Evolutionary conservation across 1,140 invertebrate genomes (phyloP), one percentile per base, ranked within the genome.

Genomic region (Micrasema longulum): DNA sequence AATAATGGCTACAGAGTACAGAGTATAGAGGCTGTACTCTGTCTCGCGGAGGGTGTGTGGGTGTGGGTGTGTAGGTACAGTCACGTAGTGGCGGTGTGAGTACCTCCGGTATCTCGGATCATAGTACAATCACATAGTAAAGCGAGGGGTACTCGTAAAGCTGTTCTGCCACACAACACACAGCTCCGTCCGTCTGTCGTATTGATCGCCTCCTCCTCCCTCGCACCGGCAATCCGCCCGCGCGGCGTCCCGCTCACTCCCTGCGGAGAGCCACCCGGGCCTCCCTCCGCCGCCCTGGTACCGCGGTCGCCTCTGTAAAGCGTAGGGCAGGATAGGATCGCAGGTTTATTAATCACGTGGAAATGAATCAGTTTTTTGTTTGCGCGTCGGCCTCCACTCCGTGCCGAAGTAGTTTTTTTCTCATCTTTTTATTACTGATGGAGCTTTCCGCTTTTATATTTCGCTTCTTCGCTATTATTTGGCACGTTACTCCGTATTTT

Each of bases 41-140:
- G 10, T 31, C 18, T 38, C 31, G 52, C 23, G 2, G 22, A 48
- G 52, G 23, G 9, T 53, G 22, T 18, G 53, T 38, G 31, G 9
- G 12, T 1, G 22, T 6, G 53, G 12, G 53, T 57, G 26, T 12
- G n/a, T n/a, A 14, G 7, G 45, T 10, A 14, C 7, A 4, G 45
- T 7, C 14, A 9, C 3, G 2, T 7, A 9, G 45, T n/a, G n/a
- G n/a, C n/a, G n/a, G n/a, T n/a, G n/a, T n/a, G n/a, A n/a, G n/a
- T n/a, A 7, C 41, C 14, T 38, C 7, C 16, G 38, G 47, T 60
- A 64, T 67, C 48, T 65, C 71, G 71, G 67, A 69, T 73, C 72
- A 73, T 57, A 66, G 53, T 71, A 71, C 69, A 75, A 75, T 75
- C 73, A 75, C 73, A 75, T 67, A 72, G 70, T 72, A 72, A 69